phyloP scores from a whole-genome alignment of 2,888 invertebrate species.

The Eucriotettix oculatus region DNA sequence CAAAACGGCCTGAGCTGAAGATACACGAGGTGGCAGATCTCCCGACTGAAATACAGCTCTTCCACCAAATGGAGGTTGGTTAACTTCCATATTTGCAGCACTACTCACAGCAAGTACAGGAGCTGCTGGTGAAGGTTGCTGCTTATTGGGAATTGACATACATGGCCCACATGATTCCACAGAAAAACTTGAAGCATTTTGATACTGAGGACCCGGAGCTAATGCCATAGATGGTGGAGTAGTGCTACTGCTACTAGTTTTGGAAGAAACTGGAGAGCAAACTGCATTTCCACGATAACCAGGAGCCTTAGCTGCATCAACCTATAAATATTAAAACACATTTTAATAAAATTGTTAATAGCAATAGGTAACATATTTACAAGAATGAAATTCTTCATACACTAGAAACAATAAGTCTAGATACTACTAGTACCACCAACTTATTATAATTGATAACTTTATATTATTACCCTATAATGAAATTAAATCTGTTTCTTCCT shows the following conservation, averaged over 20 bases:
- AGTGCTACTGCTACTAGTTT: slow-evolving; percentile 35
- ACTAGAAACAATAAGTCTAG: too few relatives aligned
- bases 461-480: too few relatives aligned
- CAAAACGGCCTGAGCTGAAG: slow-evolving; percentile 12
- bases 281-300: slow-evolving; percentile 70
- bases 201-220: slow-evolving; percentile 5
- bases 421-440: too few relatives aligned
- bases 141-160: slow-evolving; percentile 7
- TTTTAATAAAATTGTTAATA: too few relatives aligned
- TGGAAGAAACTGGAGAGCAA: slow-evolving; percentile 58
- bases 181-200: slow-evolving; percentile 4
- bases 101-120: slow-evolving; percentile 4
- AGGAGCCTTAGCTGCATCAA: slow-evolving; percentile 78
- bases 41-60: slow-evolving; percentile 4
- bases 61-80: slow-evolving; percentile 3
- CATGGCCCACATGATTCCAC: slow-evolving; percentile 9
- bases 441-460: too few relatives aligned
- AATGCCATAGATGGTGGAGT: slow-evolving; percentile 12
- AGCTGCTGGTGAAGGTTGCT: not conserved
- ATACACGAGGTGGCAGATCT: slow-evolving; percentile 1
- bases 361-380: too few relatives aligned
- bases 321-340: slow-evolving; percentile 31
- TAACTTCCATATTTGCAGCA: slow-evolving; percentile 2
- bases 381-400: too few relatives aligned
- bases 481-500: too few relatives aligned